These are phyloP conservation scores for Heptranchias perlo DNA, from an alignment of 2,113 vertebrate genomes.

Conservation along the genomic window DNA sequence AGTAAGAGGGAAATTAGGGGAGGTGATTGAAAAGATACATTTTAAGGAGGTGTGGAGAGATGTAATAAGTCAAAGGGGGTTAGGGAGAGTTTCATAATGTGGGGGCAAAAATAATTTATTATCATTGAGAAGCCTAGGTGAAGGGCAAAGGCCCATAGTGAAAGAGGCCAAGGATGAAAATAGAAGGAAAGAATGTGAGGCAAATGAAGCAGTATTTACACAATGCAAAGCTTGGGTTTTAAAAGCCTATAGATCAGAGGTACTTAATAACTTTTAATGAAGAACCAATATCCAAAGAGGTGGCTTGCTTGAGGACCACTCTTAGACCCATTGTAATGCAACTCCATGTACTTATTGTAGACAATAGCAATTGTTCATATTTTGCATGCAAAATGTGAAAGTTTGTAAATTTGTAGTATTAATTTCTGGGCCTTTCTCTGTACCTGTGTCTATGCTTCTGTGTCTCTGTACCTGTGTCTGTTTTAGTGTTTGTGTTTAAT, in stretches of 20 bases:
- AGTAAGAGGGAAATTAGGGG: too few relatives aligned
- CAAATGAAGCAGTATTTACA: neutral
- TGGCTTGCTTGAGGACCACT: neutral
- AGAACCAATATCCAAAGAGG: neutral
- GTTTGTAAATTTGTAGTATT: neutral
- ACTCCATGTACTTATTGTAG: neutral
- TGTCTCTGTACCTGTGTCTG: neutral
- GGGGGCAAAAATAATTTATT: neutral
- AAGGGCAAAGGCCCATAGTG: neutral
- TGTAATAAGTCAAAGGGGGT: neutral
- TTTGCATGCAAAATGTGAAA: neutral
- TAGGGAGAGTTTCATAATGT: neutral
- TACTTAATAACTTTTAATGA: neutral
- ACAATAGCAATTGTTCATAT: neutral
- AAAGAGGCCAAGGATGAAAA: neutral
- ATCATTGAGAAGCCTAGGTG: neutral
- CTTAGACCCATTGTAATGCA: neutral
- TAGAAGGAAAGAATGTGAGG: neutral
- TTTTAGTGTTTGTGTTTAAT: neutral
- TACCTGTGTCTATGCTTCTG: neutral
- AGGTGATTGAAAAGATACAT: too few relatives aligned
- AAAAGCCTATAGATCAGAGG: neutral
- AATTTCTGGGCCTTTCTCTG: neutral
- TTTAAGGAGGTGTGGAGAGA: too few relatives aligned
- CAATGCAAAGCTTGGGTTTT: neutral